A percentile compares a stretch with the other conserved stretches of the same genome.
Conservation (phyloP, 2,113 vertebrate species). For the Spheniscus mendiculus region DNA sequence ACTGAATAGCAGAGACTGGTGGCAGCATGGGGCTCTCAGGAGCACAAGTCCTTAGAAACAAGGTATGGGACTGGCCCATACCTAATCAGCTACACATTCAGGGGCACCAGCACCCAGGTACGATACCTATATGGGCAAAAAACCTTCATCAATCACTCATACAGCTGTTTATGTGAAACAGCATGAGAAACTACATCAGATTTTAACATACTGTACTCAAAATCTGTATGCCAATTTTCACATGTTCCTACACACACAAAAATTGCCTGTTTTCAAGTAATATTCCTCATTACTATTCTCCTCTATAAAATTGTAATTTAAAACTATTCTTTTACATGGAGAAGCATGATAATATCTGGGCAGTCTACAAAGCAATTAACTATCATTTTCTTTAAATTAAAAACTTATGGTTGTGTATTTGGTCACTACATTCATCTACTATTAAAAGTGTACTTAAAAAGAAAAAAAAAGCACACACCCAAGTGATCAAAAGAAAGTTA, state of each 20-base stretch:
- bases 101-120: not conserved
- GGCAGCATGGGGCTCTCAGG: not conserved
- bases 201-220: not conserved
- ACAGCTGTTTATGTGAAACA: not conserved
- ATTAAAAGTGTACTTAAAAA: not conserved
- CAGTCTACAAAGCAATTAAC: not conserved
- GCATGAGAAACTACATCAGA: not conserved
- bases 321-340: not conserved
- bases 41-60: not conserved
- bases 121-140: not conserved
- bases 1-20: not conserved
- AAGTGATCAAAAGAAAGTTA: conserved; percentile 39
- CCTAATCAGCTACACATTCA: not conserved
- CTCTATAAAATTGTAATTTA: not conserved
- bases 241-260: not conserved
- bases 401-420: not conserved
- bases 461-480: not conserved
- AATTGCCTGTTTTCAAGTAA: not conserved
- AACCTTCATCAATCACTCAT: not conserved
- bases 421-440: not conserved
- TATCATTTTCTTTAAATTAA: not conserved
- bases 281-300: not conserved
- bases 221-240: not conserved
- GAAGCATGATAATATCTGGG: not conserved
- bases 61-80: not conserved